Base-by-base conservation (phyloP, 2,888 invertebrate genomes). In the Meta bourneti region DNA sequence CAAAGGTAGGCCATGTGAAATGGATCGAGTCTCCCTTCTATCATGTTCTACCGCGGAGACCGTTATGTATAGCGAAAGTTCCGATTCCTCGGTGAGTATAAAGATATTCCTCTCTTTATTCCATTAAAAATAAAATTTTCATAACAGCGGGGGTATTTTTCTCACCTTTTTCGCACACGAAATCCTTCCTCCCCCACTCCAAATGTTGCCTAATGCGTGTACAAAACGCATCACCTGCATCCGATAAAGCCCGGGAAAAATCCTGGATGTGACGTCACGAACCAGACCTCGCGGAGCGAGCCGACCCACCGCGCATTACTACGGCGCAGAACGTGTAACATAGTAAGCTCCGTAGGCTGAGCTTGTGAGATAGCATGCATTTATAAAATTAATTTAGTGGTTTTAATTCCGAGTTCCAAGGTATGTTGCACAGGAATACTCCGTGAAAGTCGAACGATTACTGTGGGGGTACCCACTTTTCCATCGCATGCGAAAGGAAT, bases 301-400 rank as follows among this genome's bases (percentile, higher is more conserved):
- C 75, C 74, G 52, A 20, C 9, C 34, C 79, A 81, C 77, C 48
- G 74, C 90, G 92, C 92, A 92, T 86, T 89, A 85, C 84, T 90
- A 88, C 92, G 83, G 92, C 92, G 92, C 92, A 92, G 90, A 88
- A 86, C 80, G 83, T 79, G 87, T 80, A 92, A 90, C 69, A 92
- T 75, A 83, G 92, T 88, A 92, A 89, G 91, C 88, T 88, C 83
- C 80, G 88, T 84, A 89, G 80, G 87, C 78, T 48, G 84, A 79
- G 77, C 69, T 34, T 61, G 11, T 34, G 16, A 34, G 54, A 61
- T 84, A 88, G 92, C 85, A 92, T 92, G 92, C 92, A 79, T 34
- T 86, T 92, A 84, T 81, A 89, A 89, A 86, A 89, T 88, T 79
- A 89, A 78, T 89, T 85, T 82, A 70, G 71, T 69, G 72, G 89